Evolutionary conservation across 1,140 invertebrate genomes (phyloP).

Genomic region (Rhopalosiphum padi): DNA sequence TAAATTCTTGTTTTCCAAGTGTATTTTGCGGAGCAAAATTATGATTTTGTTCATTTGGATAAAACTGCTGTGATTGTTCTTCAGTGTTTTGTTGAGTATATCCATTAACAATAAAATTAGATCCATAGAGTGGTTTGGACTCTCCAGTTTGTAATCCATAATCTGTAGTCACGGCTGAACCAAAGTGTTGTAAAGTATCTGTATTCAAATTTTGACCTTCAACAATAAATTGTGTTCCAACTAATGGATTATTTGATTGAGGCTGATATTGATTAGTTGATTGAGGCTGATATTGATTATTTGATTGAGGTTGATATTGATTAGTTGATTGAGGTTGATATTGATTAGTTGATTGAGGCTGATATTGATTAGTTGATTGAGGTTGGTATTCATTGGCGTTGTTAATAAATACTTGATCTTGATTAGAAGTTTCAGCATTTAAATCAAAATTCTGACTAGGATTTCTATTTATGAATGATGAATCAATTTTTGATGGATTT

Average conservation of each 20-base stretch:
- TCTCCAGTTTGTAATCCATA: conserved; percentile 9
- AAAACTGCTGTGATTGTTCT: background rate
- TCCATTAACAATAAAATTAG: conserved; percentile 14
- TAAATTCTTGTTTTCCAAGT: background rate
- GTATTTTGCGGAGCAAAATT: background rate
- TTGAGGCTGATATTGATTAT: background rate
- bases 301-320: background rate
- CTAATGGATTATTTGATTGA: background rate
- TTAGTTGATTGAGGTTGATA: background rate
- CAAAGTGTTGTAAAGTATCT: background rate
- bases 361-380: background rate
- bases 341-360: background rate
- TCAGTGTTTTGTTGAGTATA: background rate
- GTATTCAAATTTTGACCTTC: background rate
- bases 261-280: background rate
- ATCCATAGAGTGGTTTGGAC: conserved; percentile 13
- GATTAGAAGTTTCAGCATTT: conserved; percentile 15
- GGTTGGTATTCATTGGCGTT: background rate
- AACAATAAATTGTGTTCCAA: conserved; percentile 15
- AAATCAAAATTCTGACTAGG: conserved; percentile 44
- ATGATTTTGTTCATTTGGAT: background rate
- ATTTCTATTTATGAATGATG: conserved; percentile 43
- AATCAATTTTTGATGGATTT: conserved; percentile 41
- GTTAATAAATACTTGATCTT: background rate
- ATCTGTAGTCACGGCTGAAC: background rate